Base-by-base conservation (phyloP, 2,888 invertebrate species). In the Dolomedes plantarius region DNA sequence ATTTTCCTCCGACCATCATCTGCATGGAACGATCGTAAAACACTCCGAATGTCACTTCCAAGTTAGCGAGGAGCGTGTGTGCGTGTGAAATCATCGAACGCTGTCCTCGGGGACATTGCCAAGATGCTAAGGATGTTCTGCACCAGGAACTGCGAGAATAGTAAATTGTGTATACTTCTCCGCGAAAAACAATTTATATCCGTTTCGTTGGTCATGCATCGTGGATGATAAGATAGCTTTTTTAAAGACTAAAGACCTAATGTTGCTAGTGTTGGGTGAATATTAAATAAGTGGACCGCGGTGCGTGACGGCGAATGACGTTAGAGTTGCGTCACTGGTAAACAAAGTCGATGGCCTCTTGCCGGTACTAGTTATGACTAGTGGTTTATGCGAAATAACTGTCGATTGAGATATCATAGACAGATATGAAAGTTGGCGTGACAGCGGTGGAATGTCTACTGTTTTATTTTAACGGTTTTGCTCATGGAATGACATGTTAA, bases 191-290 rank as follows among this genome's bases (percentile, higher is more conserved):
- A 56, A 56, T 23, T 23, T 56, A 56, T 23, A 1, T 56, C 9
- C 23, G 6, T 5, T 56, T 56, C 56, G 56, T 56, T 56, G 56
- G 56, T 56, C 56, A 56, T 56, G 56, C 56, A 56, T 56, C 19
- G 19, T 5, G 56, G 56, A 23, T 56, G 11, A 56, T 56, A 56
- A 56, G 23, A 56, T 56, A 23, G 23, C 5, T 6, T 23, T 56
- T 56, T 56, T 23, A 56, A 56, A 56, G 56, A 56, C 23, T 56
- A 56, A 56, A 56, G 56, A 56, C 56, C 56, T 36, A 36, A 36
- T 36, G 36, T 5, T 36, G 36, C 56, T 13, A n/a, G 2, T 16
- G 23, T 56, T 3, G 19, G 19, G 6, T 56, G 56, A 19, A 56
- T 56, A 56, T 56, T 56, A 56, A 56, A 23, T 56, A 56, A 23